Base-by-base conservation (phyloP, 2,797 vertebrate species). In the Hapalemur alaotrensis region DNA sequence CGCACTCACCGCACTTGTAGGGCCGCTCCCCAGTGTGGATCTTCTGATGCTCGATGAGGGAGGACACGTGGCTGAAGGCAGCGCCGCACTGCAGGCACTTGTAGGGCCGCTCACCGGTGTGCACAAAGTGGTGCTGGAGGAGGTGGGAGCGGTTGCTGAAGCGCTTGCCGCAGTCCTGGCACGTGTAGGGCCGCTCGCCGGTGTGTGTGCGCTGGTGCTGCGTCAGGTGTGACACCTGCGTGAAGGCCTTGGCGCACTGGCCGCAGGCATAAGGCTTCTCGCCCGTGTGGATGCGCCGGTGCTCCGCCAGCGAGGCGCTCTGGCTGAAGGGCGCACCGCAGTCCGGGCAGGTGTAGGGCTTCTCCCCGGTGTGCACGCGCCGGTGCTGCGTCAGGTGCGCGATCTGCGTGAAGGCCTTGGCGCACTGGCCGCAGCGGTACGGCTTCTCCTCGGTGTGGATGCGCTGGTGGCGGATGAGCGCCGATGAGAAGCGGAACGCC, bases 341-440 rank as follows among this genome's bases (percentile, higher is more conserved):
- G 61, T 97, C 48, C 0, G 90, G n/a, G 86, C 98, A 98, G 30
- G 72, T 76, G 84, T 97, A 98, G 85, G 98, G 98, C 89, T 92
- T 97, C 91, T 98, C 98, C 0, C 98, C 97, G 0, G 96, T 98
- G 95, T 98, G 98, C 0, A 90, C 97, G 41, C 96, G 89, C 85
- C 32, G 85, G 85, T 98, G 98, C 28, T 97, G 98, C 23, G 96
- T 92, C 73, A 98, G 95, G 0, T 94, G 98, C 7, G 97, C 96
- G 86, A 93, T 95, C 95, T 98, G 98, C n/a, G 94, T 82, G 92
- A 98, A 98, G 59, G 93, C 93, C 38, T 96, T 98, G 63, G 97
- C 54, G 0, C 98, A 98, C 50, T 97, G 94, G 0, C 78, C 57
- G n/a, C 98, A 98, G 23, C 91, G 5, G 0, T 98, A 98, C 0